Percentiles rank a stretch among this genome's conserved stretches.
Evolutionary conservation across 2,888 invertebrate species (phyloP).

Genomic region (Tachina fera): DNA sequence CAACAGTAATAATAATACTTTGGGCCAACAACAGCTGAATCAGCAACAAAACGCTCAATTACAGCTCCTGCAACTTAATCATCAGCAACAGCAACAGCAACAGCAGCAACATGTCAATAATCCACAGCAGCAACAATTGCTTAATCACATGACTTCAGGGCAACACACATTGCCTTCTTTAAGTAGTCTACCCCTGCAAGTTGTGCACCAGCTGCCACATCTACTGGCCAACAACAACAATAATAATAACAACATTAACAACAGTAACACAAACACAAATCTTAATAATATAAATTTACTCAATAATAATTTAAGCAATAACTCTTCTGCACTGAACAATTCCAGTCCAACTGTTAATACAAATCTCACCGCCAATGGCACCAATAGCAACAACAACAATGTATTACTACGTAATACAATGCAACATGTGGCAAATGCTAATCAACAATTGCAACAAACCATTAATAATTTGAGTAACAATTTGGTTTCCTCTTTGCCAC

Average conservation of each 20-base stretch:
- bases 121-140: slow-evolving; percentile 78
- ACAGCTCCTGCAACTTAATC: slow-evolving; percentile 75
- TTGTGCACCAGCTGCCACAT: slow-evolving; percentile 82
- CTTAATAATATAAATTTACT: slow-evolving; percentile 63
- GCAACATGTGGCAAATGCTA: slow-evolving; percentile 76
- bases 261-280: slow-evolving; percentile 31
- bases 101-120: slow-evolving; percentile 77
- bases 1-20: slow-evolving; percentile 75
- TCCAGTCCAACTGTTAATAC: slow-evolving; percentile 36
- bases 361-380: slow-evolving; percentile 42
- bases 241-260: slow-evolving; percentile 23
- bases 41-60: slow-evolving; percentile 77
- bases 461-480: slow-evolving; percentile 74
- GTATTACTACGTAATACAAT: slow-evolving; percentile 77
- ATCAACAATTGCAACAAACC: slow-evolving; percentile 74
- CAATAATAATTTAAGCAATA: slow-evolving; percentile 70
- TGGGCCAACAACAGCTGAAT: slow-evolving; percentile 74
- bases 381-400: slow-evolving; percentile 58
- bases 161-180: slow-evolving; percentile 79
- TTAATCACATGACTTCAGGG: slow-evolving; percentile 77
- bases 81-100: slow-evolving; percentile 73
- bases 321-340: slow-evolving; percentile 49
- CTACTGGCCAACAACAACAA: slow-evolving; percentile 74
- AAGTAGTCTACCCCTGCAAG: slow-evolving; percentile 81
- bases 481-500: slow-evolving; percentile 78